A percentile compares a stretch with the other conserved stretches of the same genome.
Conservation (phyloP, 2,113 vertebrate genomes). For the Mesocricetus auratus region DNA sequence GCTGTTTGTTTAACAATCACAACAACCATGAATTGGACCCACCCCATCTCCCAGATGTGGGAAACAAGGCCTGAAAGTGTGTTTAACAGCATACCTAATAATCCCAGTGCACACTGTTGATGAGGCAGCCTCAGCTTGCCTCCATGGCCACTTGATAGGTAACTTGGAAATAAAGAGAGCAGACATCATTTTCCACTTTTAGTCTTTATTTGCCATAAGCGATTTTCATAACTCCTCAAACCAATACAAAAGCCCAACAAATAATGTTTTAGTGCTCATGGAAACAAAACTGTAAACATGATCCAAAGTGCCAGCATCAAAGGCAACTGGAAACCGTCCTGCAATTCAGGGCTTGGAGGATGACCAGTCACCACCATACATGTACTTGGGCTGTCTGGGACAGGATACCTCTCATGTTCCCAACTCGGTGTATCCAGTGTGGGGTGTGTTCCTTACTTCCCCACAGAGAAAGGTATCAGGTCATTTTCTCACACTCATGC, state of each 20-base stretch:
- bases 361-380: rapidly evolving
- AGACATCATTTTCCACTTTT: rapidly evolving
- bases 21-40: rapidly evolving
- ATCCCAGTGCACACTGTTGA: rapidly evolving
- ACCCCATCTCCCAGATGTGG: neutral
- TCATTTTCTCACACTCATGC: neutral
- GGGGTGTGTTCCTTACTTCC: neutral
- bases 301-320: neutral
- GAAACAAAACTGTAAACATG: neutral
- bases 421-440: neutral
- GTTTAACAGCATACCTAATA: neutral
- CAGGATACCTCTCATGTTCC: neutral
- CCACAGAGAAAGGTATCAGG: rapidly evolving
- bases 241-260: neutral
- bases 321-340: neutral
- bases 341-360: neutral
- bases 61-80: neutral
- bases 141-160: rapidly evolving
- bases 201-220: neutral
- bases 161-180: neutral
- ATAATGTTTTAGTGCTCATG: neutral
- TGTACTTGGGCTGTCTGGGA: neutral
- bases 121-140: neutral
- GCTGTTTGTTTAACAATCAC: neutral
- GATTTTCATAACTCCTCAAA: neutral